Conservation (phyloP, 2,797 vertebrate species). For the Myiotriccus ornatus region DNA sequence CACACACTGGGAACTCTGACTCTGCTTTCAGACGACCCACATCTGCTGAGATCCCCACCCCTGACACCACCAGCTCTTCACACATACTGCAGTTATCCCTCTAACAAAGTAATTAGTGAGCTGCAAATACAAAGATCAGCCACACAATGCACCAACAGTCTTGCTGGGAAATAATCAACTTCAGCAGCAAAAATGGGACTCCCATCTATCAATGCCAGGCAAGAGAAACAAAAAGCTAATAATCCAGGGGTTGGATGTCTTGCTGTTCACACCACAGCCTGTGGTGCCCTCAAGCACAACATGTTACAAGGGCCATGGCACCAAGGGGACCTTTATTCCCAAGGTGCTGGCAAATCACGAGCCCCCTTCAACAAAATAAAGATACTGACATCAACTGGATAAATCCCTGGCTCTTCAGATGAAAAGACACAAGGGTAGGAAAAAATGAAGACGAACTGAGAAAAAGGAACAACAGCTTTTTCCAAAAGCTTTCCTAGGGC, state of each 20-base stretch:
- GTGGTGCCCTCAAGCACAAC: not conserved
- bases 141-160: not conserved
- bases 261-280: not conserved
- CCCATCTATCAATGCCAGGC: not conserved
- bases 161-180: not conserved
- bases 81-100: not conserved
- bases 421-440: not conserved
- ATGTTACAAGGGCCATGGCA: not conserved
- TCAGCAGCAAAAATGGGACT: not conserved
- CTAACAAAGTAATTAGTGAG: not conserved
- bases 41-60: not conserved
- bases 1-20: not conserved
- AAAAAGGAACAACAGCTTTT: not conserved
- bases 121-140: not conserved
- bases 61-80: not conserved
- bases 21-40: not conserved
- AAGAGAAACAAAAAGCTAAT: not conserved
- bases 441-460: not conserved
- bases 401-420: not conserved
- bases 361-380: not conserved
- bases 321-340: not conserved
- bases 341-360: not conserved
- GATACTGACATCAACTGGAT: not conserved
- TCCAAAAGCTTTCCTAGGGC: not conserved
- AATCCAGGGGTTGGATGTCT: not conserved